These are phyloP conservation scores for Syngnathus floridae DNA, from an alignment of 2,113 vertebrate genomes.

Conservation along the genomic window DNA sequence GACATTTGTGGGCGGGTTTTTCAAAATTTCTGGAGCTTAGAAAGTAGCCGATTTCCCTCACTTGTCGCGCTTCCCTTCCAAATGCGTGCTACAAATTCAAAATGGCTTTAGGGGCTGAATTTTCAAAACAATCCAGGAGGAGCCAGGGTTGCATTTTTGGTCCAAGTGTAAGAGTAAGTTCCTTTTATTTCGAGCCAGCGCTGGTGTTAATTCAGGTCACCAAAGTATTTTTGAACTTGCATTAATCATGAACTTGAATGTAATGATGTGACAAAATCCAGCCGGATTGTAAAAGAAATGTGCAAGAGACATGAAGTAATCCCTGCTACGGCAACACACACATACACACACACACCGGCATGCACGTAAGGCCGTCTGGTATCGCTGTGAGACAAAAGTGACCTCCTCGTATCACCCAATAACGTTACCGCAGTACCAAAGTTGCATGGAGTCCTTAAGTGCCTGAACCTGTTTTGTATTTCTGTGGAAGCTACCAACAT, in stretches of 20 bases:
- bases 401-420: not conserved
- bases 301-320: conserved; percentile 12
- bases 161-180: not conserved
- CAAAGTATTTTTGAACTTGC: not conserved
- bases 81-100: not conserved
- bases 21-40: not conserved
- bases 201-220: not conserved
- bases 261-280: not conserved
- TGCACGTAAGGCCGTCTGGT: conserved; percentile 6
- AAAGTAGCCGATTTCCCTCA: not conserved
- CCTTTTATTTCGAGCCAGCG: not conserved
- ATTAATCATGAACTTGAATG: not conserved
- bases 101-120: not conserved
- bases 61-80: not conserved
- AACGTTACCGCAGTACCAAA: not conserved
- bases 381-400: not conserved
- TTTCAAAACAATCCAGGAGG: not conserved
- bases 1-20: not conserved
- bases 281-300: not conserved
- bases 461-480: no score
- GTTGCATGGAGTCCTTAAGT: not conserved
- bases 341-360: conserved; percentile 3
- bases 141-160: not conserved
- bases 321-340: not conserved
- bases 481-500: no score